Conservation (phyloP, 2,888 invertebrate species). For the Arge pagana region DNA sequence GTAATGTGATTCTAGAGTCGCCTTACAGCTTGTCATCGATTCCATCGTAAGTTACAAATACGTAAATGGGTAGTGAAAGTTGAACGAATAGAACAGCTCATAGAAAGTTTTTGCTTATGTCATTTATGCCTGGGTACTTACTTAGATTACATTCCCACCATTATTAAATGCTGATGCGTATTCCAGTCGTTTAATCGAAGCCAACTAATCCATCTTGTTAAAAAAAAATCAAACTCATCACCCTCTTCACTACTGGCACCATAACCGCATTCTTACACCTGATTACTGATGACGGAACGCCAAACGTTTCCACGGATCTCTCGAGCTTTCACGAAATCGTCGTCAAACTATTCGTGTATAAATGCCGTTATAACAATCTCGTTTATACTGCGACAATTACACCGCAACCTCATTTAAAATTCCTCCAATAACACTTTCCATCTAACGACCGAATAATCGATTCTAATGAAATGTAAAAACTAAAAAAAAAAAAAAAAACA, state of each 20-base stretch:
- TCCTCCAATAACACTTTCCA: background rate
- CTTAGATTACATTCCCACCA: slow-evolving; percentile 3
- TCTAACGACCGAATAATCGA: too few species aligned
- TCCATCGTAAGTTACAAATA: too few species aligned
- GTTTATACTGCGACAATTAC: slow-evolving; percentile 13
- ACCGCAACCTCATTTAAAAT: slow-evolving; percentile 5
- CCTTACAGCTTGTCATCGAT: slow-evolving; percentile 12
- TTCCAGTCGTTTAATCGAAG: slow-evolving; percentile 8
- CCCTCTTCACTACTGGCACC: slow-evolving; percentile 7
- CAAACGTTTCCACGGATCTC: background rate
- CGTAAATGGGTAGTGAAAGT: slow-evolving; percentile 9
- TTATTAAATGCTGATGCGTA: slow-evolving; percentile 17
- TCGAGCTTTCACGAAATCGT: too few species aligned
- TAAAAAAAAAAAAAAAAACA: slow-evolving; percentile 10
- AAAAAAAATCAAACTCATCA: too few species aligned
- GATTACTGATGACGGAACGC: background rate
- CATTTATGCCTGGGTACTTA: slow-evolving; percentile 15
- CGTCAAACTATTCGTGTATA: too few species aligned
- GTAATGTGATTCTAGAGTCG: slow-evolving; percentile 20
- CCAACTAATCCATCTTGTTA: too few species aligned
- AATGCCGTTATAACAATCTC: slow-evolving; percentile 5
- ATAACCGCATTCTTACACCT: slow-evolving; percentile 4
- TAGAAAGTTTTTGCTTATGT: slow-evolving; percentile 12
- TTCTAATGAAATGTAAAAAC: slow-evolving; percentile 3
- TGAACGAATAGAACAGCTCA: too few species aligned